These are phyloP conservation scores for Xyrichtys novacula DNA, from an alignment of 2,797 vertebrate species.

Conservation along the genomic window DNA sequence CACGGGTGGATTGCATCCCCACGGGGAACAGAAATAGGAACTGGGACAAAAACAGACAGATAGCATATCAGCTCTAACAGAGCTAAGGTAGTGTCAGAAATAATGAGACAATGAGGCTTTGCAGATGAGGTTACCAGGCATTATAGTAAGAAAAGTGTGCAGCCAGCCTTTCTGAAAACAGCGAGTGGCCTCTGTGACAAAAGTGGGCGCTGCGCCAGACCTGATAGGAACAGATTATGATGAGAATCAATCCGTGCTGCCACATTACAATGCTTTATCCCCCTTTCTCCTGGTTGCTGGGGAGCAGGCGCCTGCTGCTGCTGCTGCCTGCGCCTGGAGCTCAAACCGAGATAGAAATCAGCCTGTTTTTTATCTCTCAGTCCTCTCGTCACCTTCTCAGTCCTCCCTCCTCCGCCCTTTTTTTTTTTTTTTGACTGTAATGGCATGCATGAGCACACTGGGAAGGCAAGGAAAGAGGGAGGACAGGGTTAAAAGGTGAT, in stretches of 20 bases:
- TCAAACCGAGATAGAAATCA: conserved; percentile 67
- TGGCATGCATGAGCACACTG: conserved; percentile 46
- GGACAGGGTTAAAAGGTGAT: conserved; percentile 54
- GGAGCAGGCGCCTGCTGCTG: conserved; percentile 54
- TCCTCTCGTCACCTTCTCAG: conserved; percentile 65
- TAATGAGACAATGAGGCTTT: conserved; percentile 56
- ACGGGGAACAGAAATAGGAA: conserved; percentile 4
- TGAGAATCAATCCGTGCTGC: conserved; percentile 68
- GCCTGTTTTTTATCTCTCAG: conserved; percentile 55
- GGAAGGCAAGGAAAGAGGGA: conserved; percentile 39
- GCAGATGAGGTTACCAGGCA: conserved; percentile 38
- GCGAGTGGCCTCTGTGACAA: conserved; percentile 41
- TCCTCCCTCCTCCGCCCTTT: conserved; percentile 27
- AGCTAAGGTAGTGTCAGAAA: conserved; percentile 44
- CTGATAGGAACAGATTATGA: conserved; percentile 68
- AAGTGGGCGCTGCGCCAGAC: conserved; percentile 37
- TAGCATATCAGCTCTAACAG: conserved; percentile 38
- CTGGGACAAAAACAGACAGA: conserved; percentile 21
- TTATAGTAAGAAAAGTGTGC: conserved; percentile 56
- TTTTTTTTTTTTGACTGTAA: conserved; percentile 45
- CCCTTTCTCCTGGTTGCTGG: conserved; percentile 48
- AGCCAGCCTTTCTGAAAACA: conserved; percentile 55
- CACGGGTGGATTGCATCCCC: background rate
- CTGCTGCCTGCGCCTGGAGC: conserved; percentile 49
- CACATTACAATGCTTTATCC: conserved; percentile 70